Percentiles rank a stretch among this genome's conserved stretches.
Evolutionary conservation across 2,797 vertebrate species (phyloP).

Genomic region (Synanceia verrucosa): DNA sequence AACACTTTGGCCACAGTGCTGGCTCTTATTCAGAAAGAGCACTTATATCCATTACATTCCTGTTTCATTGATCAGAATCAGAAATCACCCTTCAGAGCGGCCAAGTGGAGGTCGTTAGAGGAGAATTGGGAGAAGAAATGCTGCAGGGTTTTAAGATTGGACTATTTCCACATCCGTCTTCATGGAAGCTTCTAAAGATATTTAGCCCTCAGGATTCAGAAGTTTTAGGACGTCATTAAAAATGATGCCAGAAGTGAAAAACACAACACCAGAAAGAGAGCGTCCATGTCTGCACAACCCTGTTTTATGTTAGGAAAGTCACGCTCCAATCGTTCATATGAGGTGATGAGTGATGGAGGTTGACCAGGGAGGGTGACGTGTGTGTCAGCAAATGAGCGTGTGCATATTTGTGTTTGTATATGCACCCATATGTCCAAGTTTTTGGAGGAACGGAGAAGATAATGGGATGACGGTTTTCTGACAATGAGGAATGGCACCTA

Average conservation of each 20-base stretch:
- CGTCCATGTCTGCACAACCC: neutral
- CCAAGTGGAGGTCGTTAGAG: constrained; percentile 14
- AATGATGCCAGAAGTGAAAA: neutral
- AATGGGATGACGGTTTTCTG: neutral
- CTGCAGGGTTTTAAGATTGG: neutral
- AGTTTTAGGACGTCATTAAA: constrained; percentile 20
- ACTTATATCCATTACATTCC: constrained; percentile 46
- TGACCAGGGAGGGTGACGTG: constrained; percentile 19
- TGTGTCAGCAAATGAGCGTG: constrained; percentile 27
- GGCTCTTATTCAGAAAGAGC: constrained; percentile 22
- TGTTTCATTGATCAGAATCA: constrained; percentile 53
- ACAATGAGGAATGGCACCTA: neutral
- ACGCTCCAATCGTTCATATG: constrained; percentile 18
- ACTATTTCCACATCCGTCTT: constrained; percentile 6
- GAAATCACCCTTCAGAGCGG: constrained; percentile 24
- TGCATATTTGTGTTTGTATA: neutral
- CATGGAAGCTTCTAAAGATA: constrained; percentile 4
- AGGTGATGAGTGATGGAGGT: constrained; percentile 39
- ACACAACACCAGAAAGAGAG: neutral
- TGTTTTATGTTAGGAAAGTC: constrained; percentile 12
- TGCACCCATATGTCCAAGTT: neutral
- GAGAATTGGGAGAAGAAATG: neutral
- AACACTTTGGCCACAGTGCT: constrained; percentile 25
- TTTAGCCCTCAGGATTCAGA: neutral
- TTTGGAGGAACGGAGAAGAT: constrained; percentile 22